Evolutionary conservation across 2,888 invertebrate genomes (phyloP), one percentile per base, ranked within the genome.

Genomic region (Parapristionchus giblindavisi): DNA sequence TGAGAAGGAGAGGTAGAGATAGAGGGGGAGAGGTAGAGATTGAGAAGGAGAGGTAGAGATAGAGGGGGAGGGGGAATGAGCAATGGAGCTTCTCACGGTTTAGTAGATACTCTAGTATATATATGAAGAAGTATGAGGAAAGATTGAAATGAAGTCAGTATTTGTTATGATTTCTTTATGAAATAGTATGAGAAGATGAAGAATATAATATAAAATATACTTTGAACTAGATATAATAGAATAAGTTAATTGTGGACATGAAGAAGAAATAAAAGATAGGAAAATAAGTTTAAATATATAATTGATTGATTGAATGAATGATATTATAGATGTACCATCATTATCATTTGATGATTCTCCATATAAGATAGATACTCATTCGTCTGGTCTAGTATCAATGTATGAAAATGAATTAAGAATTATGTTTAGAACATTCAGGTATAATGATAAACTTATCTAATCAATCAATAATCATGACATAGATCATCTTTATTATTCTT

Each of bases 381-480:
- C 78, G 27, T 81, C 83, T 11, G 84, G 84, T 11, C 80, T 86
- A 4, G 82, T 85, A 14, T 83, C 85, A 5, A 86, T 86, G 84
- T 87, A 87, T 77, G 87, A 87, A 58, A 87, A 87, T 60, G 87
- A 87, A 60, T 78, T 87, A 17, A 77, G 80, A 29, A 76, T 87
- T 5, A 79, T 81, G 21, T 87, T 87, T 70, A 80, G 84, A 40
- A 83, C 86, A 0, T 87, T 84, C 75, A 82, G 85, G 76, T 82
- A 83, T n/a, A n/a, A n/a, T n/a, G n/a, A n/a, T n/a, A n/a, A n/a
- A n/a, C n/a, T n/a, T n/a, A n/a, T n/a, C n/a, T n/a, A n/a, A n/a
- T n/a, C n/a, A n/a, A n/a, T n/a, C n/a, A n/a, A n/a, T n/a, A n/a
- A n/a, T n/a, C n/a, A n/a, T n/a, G n/a, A n/a, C n/a, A n/a, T 38